These are phyloP conservation scores for Daphoenositta chrysoptera DNA, from an alignment of 2,113 vertebrate genomes.

Conservation along the genomic window DNA sequence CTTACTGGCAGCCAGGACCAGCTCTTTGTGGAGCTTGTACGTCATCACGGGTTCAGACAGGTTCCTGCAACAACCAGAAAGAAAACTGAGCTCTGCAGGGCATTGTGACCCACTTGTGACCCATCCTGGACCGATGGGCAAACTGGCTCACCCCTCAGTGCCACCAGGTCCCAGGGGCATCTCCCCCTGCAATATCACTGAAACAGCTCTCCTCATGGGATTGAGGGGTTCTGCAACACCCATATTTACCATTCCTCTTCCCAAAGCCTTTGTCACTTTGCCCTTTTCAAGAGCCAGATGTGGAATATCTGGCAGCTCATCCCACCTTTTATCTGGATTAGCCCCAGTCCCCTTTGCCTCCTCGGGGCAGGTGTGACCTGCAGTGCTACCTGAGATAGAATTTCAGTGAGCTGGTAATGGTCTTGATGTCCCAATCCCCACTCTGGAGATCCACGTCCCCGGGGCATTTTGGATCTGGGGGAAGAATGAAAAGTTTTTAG, in stretches of 20 bases:
- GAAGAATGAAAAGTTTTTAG: background rate
- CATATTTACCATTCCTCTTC: background rate
- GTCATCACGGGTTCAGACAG: constrained; percentile 96
- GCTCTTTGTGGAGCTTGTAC: constrained; percentile 88
- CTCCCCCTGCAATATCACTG: background rate
- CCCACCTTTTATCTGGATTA: background rate
- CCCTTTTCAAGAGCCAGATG: background rate
- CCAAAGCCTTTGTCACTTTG: background rate
- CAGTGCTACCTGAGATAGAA: constrained; percentile 90
- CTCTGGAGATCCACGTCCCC: constrained; percentile 88
- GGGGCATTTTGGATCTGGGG: constrained; percentile 84
- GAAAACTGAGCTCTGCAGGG: constrained; percentile 21
- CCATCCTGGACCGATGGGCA: fast-evolving
- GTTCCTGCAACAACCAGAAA: constrained; percentile 78
- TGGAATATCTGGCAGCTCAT: background rate
- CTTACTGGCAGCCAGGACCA: constrained; percentile 96
- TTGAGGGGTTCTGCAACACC: background rate
- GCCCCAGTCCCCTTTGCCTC: background rate
- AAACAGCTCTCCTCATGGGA: background rate
- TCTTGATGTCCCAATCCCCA: constrained; percentile 91
- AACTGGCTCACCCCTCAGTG: background rate
- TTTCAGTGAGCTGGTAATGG: constrained; percentile 95
- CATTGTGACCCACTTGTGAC: background rate
- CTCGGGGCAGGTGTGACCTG: fast-evolving
- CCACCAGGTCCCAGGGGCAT: background rate